Evolutionary conservation across 2,888 invertebrate species (phyloP).

Genomic region (Pyralis farinalis): DNA sequence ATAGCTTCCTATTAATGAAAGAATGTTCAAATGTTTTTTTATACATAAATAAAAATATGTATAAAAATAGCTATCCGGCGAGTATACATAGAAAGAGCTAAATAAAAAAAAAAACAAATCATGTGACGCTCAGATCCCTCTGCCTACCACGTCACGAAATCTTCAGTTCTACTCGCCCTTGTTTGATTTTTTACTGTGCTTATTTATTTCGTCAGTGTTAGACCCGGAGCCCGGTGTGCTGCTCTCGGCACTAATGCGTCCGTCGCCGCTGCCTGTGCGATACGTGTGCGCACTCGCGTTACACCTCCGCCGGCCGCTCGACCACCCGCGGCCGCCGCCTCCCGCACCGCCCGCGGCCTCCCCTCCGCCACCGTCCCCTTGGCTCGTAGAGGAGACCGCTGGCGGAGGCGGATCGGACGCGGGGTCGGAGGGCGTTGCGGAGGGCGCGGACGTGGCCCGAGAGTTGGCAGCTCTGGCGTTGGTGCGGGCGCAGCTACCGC

Average conservation of each 20-base stretch:
- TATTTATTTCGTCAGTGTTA: no score
- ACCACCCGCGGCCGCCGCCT: constrained; percentile 15
- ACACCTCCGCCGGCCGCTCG: constrained; percentile 48
- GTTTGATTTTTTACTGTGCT: no score
- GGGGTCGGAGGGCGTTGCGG: constrained; percentile 54
- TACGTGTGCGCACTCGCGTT: constrained; percentile 53
- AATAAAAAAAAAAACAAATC: no score
- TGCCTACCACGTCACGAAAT: no score
- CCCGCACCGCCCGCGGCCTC: constrained; percentile 15
- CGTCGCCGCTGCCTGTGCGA: constrained; percentile 33
- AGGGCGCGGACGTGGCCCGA: constrained; percentile 66
- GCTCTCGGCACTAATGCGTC: constrained; percentile 61
- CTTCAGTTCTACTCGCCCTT: no score
- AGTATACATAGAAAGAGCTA: no score
- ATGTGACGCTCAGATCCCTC: no score
- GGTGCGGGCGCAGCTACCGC: constrained; percentile 41
- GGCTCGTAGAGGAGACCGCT: constrained; percentile 1
- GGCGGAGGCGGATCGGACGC: constrained; percentile 24
- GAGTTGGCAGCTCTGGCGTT: constrained; percentile 61
- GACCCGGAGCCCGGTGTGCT: constrained; percentile 50
- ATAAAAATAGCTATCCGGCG: no score
- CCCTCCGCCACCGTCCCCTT: no score
- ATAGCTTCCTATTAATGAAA: no score
- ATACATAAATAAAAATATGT: no score
- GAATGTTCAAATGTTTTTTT: no score